phyloP scores from a whole-genome alignment of 2,797 vertebrate genomes.

The Dipus sagitta region DNA sequence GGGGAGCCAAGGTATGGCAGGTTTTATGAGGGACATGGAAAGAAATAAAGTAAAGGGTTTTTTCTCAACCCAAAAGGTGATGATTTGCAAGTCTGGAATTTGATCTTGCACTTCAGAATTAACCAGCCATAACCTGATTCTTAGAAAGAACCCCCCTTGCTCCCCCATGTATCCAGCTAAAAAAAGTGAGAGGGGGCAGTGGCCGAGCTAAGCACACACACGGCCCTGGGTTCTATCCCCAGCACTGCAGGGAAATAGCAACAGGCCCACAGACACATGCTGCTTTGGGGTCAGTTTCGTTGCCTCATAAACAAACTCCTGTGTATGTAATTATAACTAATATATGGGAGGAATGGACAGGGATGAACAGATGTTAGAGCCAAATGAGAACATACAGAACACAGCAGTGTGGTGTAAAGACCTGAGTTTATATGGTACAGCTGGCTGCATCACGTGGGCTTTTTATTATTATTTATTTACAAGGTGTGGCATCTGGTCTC shows the following conservation, averaged over 20 bases:
- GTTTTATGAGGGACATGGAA: neutral
- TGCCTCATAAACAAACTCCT: slow-evolving; percentile 65
- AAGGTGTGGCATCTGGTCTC: slow-evolving; percentile 87
- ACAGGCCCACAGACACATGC: neutral
- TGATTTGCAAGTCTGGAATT: neutral
- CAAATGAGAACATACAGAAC: slow-evolving; percentile 82
- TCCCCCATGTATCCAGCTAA: neutral
- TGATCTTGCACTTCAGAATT: neutral
- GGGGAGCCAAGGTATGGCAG: no score
- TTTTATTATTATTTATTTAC: slow-evolving; percentile 84
- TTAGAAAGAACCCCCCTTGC: neutral
- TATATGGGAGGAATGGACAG: slow-evolving; percentile 78
- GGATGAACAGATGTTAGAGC: slow-evolving; percentile 87
- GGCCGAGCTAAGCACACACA: neutral
- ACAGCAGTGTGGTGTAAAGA: slow-evolving; percentile 84
- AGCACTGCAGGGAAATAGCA: neutral
- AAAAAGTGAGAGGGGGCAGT: neutral
- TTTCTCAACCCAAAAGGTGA: neutral
- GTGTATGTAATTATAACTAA: slow-evolving; percentile 83
- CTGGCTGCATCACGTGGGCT: slow-evolving; percentile 83
- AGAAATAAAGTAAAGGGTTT: neutral
- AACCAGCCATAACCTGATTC: neutral
- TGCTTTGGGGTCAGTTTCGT: slow-evolving; percentile 38
- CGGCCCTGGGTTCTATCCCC: neutral
- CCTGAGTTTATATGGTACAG: slow-evolving; percentile 85